Conservation (phyloP, 2,113 vertebrate genomes). For the Pelmatolapia mariae region DNA sequence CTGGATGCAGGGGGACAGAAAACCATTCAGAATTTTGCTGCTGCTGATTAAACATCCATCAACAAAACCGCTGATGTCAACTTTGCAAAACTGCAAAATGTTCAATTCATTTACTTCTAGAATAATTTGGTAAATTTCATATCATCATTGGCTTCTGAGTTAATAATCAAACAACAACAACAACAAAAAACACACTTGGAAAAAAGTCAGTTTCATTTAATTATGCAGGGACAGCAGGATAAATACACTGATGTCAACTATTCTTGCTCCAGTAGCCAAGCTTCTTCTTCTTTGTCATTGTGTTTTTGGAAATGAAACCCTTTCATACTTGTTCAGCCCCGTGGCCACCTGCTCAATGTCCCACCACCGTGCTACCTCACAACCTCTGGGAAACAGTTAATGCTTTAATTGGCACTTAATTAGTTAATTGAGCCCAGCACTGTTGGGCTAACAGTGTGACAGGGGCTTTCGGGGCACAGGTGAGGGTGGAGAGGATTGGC, state of each 20-base stretch:
- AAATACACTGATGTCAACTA: background rate
- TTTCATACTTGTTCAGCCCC: slow-evolving; percentile 39
- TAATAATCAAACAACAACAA: background rate
- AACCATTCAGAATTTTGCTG: background rate
- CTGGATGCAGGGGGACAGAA: background rate
- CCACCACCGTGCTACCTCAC: slow-evolving; percentile 17
- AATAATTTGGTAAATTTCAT: background rate
- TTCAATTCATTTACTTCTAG: background rate
- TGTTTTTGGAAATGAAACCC: slow-evolving; percentile 24
- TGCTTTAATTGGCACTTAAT: slow-evolving; percentile 69
- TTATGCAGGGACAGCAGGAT: background rate
- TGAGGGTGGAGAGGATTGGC: slow-evolving; percentile 58
- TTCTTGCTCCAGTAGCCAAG: background rate
- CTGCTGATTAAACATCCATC: background rate
- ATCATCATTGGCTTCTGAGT: background rate
- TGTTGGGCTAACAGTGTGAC: background rate
- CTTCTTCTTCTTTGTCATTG: background rate
- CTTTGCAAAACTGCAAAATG: background rate
- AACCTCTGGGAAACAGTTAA: slow-evolving; percentile 42
- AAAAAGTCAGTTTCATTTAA: background rate
- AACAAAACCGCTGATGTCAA: background rate
- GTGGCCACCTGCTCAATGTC: slow-evolving; percentile 27
- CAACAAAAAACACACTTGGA: background rate
- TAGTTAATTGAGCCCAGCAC: slow-evolving; percentile 61
- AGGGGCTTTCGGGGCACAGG: slow-evolving; percentile 15